Evolutionary conservation across 2,888 invertebrate species (phyloP).

Genomic region (Baronia brevicornis): DNA sequence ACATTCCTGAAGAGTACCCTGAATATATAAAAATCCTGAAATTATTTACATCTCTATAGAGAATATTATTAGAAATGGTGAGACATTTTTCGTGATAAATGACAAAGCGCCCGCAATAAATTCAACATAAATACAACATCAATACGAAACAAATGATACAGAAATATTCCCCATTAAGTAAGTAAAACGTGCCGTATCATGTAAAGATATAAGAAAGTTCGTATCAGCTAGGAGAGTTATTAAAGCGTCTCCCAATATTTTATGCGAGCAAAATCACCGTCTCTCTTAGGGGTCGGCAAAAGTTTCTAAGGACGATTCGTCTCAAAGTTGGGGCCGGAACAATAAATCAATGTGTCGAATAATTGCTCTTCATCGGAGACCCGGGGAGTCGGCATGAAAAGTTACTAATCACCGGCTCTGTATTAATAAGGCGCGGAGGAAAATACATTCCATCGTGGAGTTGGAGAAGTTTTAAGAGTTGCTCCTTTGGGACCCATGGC

Average conservation of each 20-base stretch:
- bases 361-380: constrained; percentile 61
- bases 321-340: constrained; percentile 46
- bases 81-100: too few relatives aligned
- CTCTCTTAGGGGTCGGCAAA: constrained; percentile 32
- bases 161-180: constrained; percentile 25
- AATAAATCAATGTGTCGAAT: constrained; percentile 74
- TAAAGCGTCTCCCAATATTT: constrained; percentile 49
- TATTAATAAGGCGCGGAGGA: constrained; percentile 51
- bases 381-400: constrained; percentile 55
- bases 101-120: constrained; percentile 3
- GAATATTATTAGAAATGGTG: too few relatives aligned
- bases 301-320: constrained; percentile 37
- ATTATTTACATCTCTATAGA: too few relatives aligned
- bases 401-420: constrained; percentile 65
- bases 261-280: constrained; percentile 43
- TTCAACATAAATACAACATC: constrained; percentile 20
- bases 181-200: constrained; percentile 50
- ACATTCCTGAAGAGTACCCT: too few relatives aligned
- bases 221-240: constrained; percentile 48
- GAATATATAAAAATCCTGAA: too few relatives aligned
- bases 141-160: constrained; percentile 24
- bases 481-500: constrained; percentile 12
- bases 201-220: constrained; percentile 38
- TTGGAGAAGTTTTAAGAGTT: constrained; percentile 13
- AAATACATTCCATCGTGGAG: constrained; percentile 16